phyloP scores from a whole-genome alignment of 1,140 invertebrate species.

The Ips typographus region DNA sequence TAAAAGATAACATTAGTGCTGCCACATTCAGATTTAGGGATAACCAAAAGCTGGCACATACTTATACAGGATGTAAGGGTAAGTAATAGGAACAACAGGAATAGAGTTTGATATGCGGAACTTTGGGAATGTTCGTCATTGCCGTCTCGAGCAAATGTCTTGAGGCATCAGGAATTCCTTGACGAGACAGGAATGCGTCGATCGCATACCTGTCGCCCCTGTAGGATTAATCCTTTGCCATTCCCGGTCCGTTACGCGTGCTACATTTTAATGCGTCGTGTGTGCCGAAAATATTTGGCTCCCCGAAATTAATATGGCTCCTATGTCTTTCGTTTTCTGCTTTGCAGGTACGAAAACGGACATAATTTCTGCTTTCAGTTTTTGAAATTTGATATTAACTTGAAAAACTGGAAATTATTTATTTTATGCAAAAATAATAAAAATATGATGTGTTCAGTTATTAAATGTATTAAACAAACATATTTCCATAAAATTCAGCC shows the following conservation, averaged over 20 bases:
- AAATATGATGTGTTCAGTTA: no score
- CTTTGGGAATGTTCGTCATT: constrained; percentile 48
- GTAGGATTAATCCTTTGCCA: constrained; percentile 32
- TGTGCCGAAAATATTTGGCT: constrained; percentile 15
- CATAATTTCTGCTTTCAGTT: no score
- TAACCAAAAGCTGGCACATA: neutral
- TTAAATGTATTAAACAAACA: no score
- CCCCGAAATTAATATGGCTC: no score
- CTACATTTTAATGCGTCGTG: constrained; percentile 25
- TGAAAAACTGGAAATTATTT: no score
- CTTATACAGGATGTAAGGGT: neutral
- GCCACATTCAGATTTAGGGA: no score
- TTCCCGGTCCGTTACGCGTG: constrained; percentile 7
- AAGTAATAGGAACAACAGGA: constrained; percentile 20
- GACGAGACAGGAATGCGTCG: constrained; percentile 46
- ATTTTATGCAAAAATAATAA: no score
- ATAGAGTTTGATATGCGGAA: constrained; percentile 49
- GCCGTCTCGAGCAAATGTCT: constrained; percentile 47
- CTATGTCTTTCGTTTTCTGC: no score
- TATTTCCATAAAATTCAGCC: no score
- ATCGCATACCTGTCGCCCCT: constrained; percentile 48
- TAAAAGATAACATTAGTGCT: no score
- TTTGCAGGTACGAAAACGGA: no score
- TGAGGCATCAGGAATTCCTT: constrained; percentile 45
- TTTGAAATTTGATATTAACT: no score